phyloP scores from a whole-genome alignment of 2,888 invertebrate genomes.

The Aphrophora alni region DNA sequence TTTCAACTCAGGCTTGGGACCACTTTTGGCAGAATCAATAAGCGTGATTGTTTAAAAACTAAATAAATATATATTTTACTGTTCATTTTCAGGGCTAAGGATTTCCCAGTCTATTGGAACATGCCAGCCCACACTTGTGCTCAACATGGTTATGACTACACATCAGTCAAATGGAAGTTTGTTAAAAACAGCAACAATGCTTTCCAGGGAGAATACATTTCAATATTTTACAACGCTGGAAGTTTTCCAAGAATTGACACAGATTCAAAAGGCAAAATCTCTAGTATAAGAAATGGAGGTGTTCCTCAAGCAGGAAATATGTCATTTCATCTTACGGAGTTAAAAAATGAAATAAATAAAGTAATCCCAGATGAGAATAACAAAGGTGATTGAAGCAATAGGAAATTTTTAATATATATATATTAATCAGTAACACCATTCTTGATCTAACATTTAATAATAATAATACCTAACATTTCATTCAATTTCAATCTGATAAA shows the following conservation, averaged over 20 bases:
- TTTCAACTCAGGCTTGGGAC: no score
- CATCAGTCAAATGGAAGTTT: background rate
- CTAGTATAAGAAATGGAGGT: background rate
- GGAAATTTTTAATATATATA: no score
- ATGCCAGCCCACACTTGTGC: background rate
- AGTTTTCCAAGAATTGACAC: background rate
- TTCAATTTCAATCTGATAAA: no score
- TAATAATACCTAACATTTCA: no score
- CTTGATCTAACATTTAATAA: no score
- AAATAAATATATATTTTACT: no score
- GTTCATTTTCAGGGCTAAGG: background rate
- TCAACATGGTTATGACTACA: background rate
- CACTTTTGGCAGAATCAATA: no score
- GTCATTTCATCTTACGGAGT: background rate
- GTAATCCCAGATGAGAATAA: background rate
- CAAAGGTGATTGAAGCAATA: background rate
- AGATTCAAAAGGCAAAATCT: background rate
- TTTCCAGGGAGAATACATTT: background rate
- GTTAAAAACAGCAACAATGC: background rate
- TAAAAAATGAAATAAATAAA: background rate
- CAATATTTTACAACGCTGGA: background rate
- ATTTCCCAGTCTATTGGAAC: background rate
- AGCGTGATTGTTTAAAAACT: no score
- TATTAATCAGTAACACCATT: no score
- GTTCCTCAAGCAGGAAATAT: background rate